phyloP scores from a whole-genome alignment of 2,888 invertebrate genomes.

The Ctenicera cuprea region DNA sequence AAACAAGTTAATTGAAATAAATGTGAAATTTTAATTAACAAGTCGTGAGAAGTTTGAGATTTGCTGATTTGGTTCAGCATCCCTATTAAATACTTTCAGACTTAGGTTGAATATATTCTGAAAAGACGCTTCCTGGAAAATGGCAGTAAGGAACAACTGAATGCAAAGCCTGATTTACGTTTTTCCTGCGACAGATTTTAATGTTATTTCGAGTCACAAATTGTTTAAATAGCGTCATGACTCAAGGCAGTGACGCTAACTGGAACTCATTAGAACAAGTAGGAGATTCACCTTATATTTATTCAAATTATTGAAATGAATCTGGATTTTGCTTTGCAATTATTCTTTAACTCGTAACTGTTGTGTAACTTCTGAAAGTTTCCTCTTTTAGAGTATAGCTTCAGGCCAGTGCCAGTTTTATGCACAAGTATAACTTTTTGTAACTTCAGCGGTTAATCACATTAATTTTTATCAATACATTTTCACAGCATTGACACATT shows the following conservation, averaged over 20 bases:
- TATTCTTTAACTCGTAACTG: conserved; percentile 40
- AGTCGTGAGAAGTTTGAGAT: background rate
- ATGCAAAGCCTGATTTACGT: conserved; percentile 74
- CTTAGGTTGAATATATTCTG: conserved; percentile 46
- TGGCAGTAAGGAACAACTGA: conserved; percentile 51
- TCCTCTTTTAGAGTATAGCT: conserved; percentile 6
- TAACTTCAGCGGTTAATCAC: background rate
- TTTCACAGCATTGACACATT: background rate
- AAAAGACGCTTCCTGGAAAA: conserved; percentile 50
- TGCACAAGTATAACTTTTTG: background rate
- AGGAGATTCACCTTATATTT: conserved; percentile 72
- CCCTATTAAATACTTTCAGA: conserved; percentile 39
- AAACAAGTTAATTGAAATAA: background rate
- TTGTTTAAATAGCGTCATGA: conserved; percentile 75
- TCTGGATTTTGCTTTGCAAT: conserved; percentile 60
- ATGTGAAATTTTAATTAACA: background rate
- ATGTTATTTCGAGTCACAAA: conserved; percentile 75
- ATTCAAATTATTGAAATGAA: conserved; percentile 74
- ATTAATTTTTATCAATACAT: background rate
- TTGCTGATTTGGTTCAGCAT: conserved; percentile 17
- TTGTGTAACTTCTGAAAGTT: conserved; percentile 32
- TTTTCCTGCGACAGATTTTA: conserved; percentile 73
- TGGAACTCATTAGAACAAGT: conserved; percentile 73
- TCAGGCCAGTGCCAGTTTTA: conserved; percentile 7
- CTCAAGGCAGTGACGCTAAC: conserved; percentile 73